These are phyloP conservation scores for Ophion ellenae DNA, from an alignment of 2,888 invertebrate genomes.

Conservation along the genomic window DNA sequence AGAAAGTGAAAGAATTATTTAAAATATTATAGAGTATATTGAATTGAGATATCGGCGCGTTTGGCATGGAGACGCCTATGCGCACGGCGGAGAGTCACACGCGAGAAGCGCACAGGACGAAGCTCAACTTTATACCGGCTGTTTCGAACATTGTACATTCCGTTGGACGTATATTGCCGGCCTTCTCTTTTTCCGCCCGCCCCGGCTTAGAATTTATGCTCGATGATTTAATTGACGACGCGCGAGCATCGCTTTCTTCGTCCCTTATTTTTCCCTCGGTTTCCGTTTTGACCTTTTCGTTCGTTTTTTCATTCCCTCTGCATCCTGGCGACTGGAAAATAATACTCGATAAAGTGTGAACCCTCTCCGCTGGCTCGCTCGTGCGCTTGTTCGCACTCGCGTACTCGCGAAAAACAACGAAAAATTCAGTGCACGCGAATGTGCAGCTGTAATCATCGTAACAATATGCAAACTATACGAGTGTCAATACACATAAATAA, in stretches of 20 bases:
- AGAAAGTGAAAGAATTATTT: too few relatives aligned
- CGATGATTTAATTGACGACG: constrained; percentile 78
- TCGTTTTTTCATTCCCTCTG: background rate
- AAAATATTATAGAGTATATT: too few relatives aligned
- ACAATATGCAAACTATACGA: constrained; percentile 52
- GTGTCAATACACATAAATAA: background rate
- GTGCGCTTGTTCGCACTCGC: constrained; percentile 42
- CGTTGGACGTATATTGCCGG: constrained; percentile 73
- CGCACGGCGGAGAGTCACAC: constrained; percentile 1
- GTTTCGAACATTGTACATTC: constrained; percentile 78
- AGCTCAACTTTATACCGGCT: constrained; percentile 78
- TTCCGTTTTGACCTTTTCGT: background rate
- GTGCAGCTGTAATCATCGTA: constrained; percentile 34
- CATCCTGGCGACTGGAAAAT: constrained; percentile 42
- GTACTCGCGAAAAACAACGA: constrained; percentile 30
- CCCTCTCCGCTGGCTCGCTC: constrained; percentile 6
- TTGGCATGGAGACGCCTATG: background rate
- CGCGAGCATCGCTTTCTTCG: constrained; percentile 29
- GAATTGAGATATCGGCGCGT: background rate
- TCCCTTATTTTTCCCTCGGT: constrained; percentile 29
- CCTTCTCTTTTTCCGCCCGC: constrained; percentile 61
- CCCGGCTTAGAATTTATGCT: constrained; percentile 72
- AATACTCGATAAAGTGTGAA: constrained; percentile 60
- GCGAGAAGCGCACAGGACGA: constrained; percentile 59
- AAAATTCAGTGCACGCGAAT: constrained; percentile 29